Base-by-base conservation (phyloP, 2,113 vertebrate genomes). In the Triplophysa siluroides region DNA sequence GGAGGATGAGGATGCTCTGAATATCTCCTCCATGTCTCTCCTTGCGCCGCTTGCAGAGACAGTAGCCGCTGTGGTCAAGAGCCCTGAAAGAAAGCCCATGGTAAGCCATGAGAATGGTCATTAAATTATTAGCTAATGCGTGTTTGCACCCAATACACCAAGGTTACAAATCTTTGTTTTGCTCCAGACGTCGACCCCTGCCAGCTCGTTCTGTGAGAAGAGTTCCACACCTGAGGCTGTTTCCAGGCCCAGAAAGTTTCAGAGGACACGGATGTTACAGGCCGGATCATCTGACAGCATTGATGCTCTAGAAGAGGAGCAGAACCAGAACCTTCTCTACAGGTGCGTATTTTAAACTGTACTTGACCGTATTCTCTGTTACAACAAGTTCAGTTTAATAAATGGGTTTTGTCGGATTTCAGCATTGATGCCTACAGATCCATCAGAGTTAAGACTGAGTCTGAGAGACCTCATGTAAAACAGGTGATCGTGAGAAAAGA, bases 1-100 rank as follows among this genome's bases (percentile, higher is more conserved):
- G 1, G 87, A 90, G 0, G 83, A 88, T 0, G 94, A 93, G 83
- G 96, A 95, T 76, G 90, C 93, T 0, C 86, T 99, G 71, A 98
- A 99, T 74, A 97, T 99, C 90, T 99, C 98, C 26, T 99, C 97
- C 0, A 99, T 99, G 98, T 99, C 98, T 56, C 86, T 98, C n/a
- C 93, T 99, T 50, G 85, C 94, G n/a, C 96, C 98, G 0, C 84
- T 99, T 64, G 93, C 90, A n/a, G 96, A 98, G 88, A 96, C 96
- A 0, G 96, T 99, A 79, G 94, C 93, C n/a, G 90, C 92, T 66
- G 89, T 90, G 19, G 86, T 91, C 11, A 91, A 82, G 78, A 94
- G 93, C 87, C 94, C 96, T 67, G 93, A 96, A 90, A 93, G 93
- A 76, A 93, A 91, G 41, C 13, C 80, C 72, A 88, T 92, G 90